These are phyloP conservation scores for Magallana ariakensis DNA, from an alignment of 1,140 invertebrate genomes.

Conservation along the genomic window DNA sequence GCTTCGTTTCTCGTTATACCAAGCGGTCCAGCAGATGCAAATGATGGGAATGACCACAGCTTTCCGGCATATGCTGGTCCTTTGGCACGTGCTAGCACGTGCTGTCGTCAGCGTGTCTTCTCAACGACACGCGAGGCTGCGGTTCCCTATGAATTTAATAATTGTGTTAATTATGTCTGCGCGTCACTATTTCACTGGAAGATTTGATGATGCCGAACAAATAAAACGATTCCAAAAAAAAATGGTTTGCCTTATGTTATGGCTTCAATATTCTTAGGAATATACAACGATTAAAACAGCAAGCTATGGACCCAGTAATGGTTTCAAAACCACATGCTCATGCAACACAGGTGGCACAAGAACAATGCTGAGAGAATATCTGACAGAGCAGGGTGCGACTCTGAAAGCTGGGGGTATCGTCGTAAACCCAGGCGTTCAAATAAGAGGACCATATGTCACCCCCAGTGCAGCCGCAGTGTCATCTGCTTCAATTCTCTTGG, in stretches of 20 bases:
- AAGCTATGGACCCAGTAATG: neutral
- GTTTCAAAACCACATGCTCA: neutral
- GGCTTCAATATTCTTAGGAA: neutral
- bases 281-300: neutral
- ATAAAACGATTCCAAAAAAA: neutral
- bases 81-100: constrained; percentile 24
- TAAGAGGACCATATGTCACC: constrained; percentile 27
- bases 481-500: constrained; percentile 24
- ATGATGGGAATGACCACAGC: constrained; percentile 12
- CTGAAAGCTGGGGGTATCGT: neutral
- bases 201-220: neutral
- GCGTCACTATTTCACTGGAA: neutral
- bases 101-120: constrained; percentile 24
- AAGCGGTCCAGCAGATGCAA: constrained; percentile 9
- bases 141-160: constrained; percentile 28
- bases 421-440: neutral
- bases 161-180: neutral
- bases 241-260: neutral
- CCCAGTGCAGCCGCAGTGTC: neutral
- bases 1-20: too few relatives aligned
- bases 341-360: constrained; percentile 11
- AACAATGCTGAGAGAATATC: neutral
- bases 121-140: neutral
- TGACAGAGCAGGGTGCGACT: neutral
- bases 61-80: constrained; percentile 29